These are phyloP conservation scores for Phallusia fumigata DNA, from an alignment of 23 tunicate genomes.

Conservation along the genomic window DNA sequence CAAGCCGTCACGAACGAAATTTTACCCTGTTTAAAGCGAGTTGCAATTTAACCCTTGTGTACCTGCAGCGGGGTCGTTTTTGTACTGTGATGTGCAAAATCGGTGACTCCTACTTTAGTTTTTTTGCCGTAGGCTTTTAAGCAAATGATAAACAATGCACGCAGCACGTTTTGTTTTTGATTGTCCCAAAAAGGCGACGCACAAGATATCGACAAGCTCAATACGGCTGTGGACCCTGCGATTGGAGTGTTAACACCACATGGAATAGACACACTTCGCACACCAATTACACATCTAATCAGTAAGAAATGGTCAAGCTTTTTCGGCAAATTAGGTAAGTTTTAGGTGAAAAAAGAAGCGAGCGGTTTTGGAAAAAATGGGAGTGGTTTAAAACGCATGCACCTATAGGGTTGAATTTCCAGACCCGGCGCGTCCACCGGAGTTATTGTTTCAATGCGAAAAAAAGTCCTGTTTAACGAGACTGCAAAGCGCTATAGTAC, in stretches of 20 bases:
- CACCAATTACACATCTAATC: background rate
- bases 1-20: too few relatives aligned
- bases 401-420: background rate
- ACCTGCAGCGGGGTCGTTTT: too few relatives aligned
- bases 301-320: conserved; percentile 7
- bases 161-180: too few relatives aligned
- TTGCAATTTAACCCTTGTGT: too few relatives aligned
- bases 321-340: background rate
- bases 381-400: background rate
- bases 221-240: conserved; percentile 1
- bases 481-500: conserved; percentile 4
- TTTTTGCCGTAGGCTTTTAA: too few relatives aligned
- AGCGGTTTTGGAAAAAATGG: background rate
- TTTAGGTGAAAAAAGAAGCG: conserved; percentile 8
- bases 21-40: too few relatives aligned
- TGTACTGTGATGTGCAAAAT: too few relatives aligned
- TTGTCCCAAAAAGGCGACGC: too few relatives aligned
- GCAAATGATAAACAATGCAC: too few relatives aligned
- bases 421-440: background rate
- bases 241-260: background rate
- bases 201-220: conserved; percentile 7
- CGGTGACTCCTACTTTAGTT: too few relatives aligned
- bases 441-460: background rate
- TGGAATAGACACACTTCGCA: background rate
- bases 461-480: background rate